Evolutionary conservation across 2,888 invertebrate species (phyloP).

Genomic region (Acanthosepion lycidas): DNA sequence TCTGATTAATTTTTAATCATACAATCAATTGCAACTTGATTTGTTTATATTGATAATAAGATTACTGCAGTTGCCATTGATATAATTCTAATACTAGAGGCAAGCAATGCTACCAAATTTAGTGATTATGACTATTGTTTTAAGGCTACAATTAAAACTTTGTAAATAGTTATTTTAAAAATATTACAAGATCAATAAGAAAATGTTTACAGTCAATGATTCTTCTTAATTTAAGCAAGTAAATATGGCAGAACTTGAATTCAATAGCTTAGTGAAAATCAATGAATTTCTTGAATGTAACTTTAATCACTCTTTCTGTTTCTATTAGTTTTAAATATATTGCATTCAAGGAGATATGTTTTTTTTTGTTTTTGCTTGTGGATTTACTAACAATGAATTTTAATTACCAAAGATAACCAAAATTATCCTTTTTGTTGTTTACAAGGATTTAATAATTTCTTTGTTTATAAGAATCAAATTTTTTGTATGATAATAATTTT

Average conservation of each 20-base stretch:
- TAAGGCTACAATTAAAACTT: too few relatives aligned
- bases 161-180: background rate
- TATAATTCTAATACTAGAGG: too few relatives aligned
- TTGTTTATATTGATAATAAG: background rate
- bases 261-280: too few relatives aligned
- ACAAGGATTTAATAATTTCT: too few relatives aligned
- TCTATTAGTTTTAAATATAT: background rate
- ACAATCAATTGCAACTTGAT: background rate
- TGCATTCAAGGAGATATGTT: background rate
- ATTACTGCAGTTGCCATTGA: background rate
- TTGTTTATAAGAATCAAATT: too few relatives aligned
- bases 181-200: background rate
- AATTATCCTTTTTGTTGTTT: too few relatives aligned
- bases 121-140: too few relatives aligned
- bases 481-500: too few relatives aligned
- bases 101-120: too few relatives aligned
- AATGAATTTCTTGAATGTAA: background rate
- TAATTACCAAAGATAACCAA: too few relatives aligned
- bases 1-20: background rate
- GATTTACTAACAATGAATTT: too few relatives aligned
- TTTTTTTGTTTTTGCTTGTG: background rate
- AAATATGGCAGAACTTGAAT: too few relatives aligned
- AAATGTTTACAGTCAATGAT: background rate
- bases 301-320: background rate
- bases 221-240: background rate